Base-by-base conservation (phyloP, 2,888 invertebrate species). In the Clistopyga incitator region DNA sequence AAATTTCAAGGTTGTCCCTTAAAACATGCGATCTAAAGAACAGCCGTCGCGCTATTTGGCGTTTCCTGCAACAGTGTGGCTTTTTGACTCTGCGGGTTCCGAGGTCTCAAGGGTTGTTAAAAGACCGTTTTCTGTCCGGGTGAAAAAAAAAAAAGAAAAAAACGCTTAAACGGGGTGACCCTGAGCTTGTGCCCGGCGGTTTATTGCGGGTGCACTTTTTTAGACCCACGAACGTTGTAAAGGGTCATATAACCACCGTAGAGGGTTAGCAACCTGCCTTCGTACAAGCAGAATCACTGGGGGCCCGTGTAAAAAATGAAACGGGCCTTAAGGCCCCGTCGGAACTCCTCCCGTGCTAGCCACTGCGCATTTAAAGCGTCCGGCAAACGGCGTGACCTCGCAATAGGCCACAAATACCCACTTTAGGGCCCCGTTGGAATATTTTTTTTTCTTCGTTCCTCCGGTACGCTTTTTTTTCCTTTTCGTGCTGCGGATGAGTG, bases 61-160 rank as follows among this genome's bases (percentile, higher is more conserved):
- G 88, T 88, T 93, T 93, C 93, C 93, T 92, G 91, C 91, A 93
- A 93, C 90, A 92, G 89, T 89, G 90, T 85, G 91, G 92, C 90
- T 89, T 91, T 88, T 90, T 84, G 86, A 84, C 86, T 87, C 88
- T 76, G 82, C 68, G 83, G 88, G 87, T 81, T 81, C 81, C 84
- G 86, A 82, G 88, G 88, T 89, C 90, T 91, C 89, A 92, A 92
- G 92, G 92, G 92, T 92, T 92, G 92, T 91, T 90, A 92, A 91
- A 90, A 50, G 89, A 78, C 25, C 50, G 54, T 88, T 8, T 8
- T 61, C 74, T 56, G 72, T 86, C 87, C 84, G 85, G 88, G 84
- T 85, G 29, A 89, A 89, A 90, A 91, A 90, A 90, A 18, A n/a
- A n/a, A 85, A 34, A 89, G 88, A 90, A 91, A 90, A 25, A 71